Conservation (phyloP, 2,888 invertebrate species). For the Alsophila aescularia region DNA sequence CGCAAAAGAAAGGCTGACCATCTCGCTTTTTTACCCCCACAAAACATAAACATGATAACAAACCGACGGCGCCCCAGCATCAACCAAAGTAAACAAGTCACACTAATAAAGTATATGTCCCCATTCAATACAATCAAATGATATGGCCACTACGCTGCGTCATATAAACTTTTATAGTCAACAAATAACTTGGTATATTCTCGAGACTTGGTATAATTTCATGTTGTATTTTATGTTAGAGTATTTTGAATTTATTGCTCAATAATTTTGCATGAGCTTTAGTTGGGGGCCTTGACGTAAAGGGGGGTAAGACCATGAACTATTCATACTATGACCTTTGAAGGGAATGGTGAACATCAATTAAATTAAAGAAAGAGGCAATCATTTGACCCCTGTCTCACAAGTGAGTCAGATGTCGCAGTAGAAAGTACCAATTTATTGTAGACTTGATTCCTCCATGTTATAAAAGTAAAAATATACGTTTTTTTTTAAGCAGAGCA, state of each 20-base stretch:
- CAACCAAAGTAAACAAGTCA: conserved; percentile 14
- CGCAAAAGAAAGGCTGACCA: not conserved
- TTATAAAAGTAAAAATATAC: no score
- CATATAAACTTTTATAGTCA: conserved; percentile 50
- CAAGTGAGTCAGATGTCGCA: no score
- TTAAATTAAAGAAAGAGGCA: not conserved
- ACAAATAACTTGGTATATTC: conserved; percentile 43
- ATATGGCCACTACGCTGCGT: conserved; percentile 39
- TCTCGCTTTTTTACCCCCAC: not conserved
- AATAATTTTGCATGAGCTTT: conserved; percentile 42
- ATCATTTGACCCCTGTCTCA: not conserved
- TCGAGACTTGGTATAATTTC: conserved; percentile 41
- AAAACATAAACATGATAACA: not conserved
- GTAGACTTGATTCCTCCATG: no score
- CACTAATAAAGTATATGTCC: conserved; percentile 9
- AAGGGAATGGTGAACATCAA: not conserved
- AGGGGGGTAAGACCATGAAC: not conserved
- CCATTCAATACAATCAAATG: conserved; percentile 45
- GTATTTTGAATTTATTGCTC: conserved; percentile 49
- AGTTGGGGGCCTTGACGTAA: not conserved
- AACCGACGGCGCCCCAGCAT: not conserved
- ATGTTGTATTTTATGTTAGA: conserved; percentile 41
- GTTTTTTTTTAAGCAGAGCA: no score
- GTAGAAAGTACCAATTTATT: no score
- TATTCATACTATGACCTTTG: not conserved